A percentile compares a stretch with the other conserved stretches of the same genome.
Conservation (phyloP, 1,140 invertebrate species). For the Heliothis subflexa region DNA sequence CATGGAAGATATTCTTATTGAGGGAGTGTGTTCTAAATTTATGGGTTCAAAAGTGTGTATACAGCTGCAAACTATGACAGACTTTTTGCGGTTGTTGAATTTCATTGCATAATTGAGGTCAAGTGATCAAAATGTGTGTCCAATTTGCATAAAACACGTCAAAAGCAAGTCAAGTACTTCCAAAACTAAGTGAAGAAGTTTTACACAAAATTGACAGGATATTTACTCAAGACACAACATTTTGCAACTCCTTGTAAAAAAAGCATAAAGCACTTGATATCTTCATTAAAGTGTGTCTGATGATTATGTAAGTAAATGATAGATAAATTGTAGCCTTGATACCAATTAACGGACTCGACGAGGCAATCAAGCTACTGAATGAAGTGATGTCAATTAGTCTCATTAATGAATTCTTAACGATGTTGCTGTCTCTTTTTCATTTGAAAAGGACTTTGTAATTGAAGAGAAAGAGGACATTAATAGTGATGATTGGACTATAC, state of each 20-base stretch:
- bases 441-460: constrained; percentile 36
- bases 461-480: constrained; percentile 10
- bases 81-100: not conserved
- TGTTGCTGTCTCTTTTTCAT: constrained; percentile 41
- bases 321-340: constrained; percentile 44
- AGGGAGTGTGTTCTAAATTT: not conserved
- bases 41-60: constrained; percentile 3
- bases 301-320: constrained; percentile 38
- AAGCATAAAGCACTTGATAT: constrained; percentile 1
- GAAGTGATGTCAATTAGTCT: constrained; percentile 46
- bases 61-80: not conserved
- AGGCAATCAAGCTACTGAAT: constrained; percentile 44
- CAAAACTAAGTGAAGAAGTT: not conserved
- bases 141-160: constrained; percentile 6
- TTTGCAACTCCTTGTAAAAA: not conserved
- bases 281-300: constrained; percentile 17
- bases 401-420: constrained; percentile 48
- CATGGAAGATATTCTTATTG: constrained; percentile 18
- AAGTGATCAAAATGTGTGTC: not conserved
- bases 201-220: not conserved
- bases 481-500: constrained; percentile 6
- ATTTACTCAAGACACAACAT: not conserved
- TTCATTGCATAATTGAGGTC: not conserved
- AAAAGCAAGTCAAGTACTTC: not conserved
- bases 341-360: constrained; percentile 41